Conservation (phyloP, 2,113 vertebrate genomes). For the Megaptera novaeangliae region DNA sequence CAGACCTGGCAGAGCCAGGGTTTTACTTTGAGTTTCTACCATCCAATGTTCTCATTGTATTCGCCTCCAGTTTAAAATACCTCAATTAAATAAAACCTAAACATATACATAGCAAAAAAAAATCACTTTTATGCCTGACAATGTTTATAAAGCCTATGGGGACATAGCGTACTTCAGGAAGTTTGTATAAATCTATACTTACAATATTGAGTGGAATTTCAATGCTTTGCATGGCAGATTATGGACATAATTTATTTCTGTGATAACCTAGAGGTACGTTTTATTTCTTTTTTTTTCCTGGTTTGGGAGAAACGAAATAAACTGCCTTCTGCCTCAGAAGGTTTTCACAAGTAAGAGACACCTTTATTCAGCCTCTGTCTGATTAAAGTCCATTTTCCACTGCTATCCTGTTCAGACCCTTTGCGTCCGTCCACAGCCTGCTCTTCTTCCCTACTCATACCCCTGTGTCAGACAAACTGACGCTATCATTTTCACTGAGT, state of each 20-base stretch:
- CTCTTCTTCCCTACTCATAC: background rate
- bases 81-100: background rate
- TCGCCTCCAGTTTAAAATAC: background rate
- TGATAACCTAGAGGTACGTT: background rate
- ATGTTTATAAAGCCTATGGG: background rate
- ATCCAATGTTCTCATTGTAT: background rate
- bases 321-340: background rate
- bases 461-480: background rate
- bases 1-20: background rate
- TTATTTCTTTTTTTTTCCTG: fast-evolving
- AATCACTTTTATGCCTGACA: background rate
- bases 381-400: background rate
- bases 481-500: background rate
- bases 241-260: background rate
- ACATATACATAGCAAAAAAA: background rate
- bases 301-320: background rate
- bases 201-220: background rate
- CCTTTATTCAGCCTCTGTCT: background rate
- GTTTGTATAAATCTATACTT: background rate
- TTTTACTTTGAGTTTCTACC: background rate
- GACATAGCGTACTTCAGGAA: background rate
- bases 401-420: background rate
- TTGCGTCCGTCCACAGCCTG: background rate
- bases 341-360: background rate
- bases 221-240: background rate